Base-by-base conservation (phyloP, 2,113 vertebrate genomes). In the Heterochromis multidens region DNA sequence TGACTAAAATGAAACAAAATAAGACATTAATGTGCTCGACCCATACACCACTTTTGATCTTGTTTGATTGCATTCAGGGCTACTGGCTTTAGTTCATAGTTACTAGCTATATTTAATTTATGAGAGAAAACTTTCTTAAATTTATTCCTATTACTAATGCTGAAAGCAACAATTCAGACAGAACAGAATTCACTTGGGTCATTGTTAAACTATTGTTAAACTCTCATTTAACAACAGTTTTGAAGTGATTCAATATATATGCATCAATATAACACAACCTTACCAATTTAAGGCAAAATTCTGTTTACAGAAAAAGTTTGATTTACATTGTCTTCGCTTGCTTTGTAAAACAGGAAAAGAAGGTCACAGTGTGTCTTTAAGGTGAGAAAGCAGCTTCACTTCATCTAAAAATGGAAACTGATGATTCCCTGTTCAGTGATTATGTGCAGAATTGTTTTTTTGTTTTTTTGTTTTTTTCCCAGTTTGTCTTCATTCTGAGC, bases 331-430 rank as follows among this genome's bases (percentile, higher is more conserved):
- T 12, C 13, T 16, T 21, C 8, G 16, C 17, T 61, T 17, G 19
- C 59, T 61, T 61, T 61, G 17, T 61, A 19, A 11, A 61, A 61
- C 0, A 33, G 16, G 33, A 61, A 19, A 21, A 11, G 3, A 17
- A 0, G 8, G 1, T 9, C 1, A 31, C 8, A 61, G 2, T 21
- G 59, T 33, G 29, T 31, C 29, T 33, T 61, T 1, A 33, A 33
- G 4, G 29, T 0, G 4, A 11, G 0, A 61, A 61, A 11, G 4
- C 1, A 61, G 40, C 59, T 5, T 37, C 35, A 6, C 5, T 8
- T 31, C 2, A 31, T 31, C 16, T 19, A 60, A 60, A 29, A 31
- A 3, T 5, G 1, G 0, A 17, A 29, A 0, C 1, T 0, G 17
- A 60, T 5, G 8, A 29, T 0, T 29, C 27, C 25, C 58, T 13